A percentile compares a stretch with the other conserved stretches of the same genome.
phyloP scores from a whole-genome alignment of 2,113 vertebrate species.

The Salvator merianae region DNA sequence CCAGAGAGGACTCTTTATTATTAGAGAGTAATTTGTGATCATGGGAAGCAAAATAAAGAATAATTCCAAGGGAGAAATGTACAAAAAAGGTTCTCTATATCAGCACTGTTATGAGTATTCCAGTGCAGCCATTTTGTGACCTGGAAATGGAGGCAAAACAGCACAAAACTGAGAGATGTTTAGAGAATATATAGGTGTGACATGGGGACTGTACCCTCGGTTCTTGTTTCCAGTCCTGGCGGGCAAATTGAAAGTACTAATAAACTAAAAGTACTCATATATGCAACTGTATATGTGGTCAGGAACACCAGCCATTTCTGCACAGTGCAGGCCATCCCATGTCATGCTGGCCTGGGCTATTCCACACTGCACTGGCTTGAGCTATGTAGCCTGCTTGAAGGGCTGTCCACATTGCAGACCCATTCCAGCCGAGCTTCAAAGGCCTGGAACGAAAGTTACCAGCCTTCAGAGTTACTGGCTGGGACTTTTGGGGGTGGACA shows the following conservation, averaged over 20 bases:
- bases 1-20: not conserved
- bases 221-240: not conserved
- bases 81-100: not conserved
- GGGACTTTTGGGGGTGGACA: no score
- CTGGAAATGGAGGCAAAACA: not conserved
- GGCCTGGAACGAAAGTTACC: no score
- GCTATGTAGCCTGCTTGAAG: no score
- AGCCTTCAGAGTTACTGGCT: no score
- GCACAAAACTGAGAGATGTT: not conserved
- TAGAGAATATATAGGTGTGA: not conserved
- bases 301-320: no score
- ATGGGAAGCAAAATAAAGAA: not conserved
- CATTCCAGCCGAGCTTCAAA: no score
- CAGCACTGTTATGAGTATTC: not conserved
- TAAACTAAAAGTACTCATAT: not conserved
- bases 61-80: not conserved
- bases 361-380: no score
- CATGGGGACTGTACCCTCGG: no score
- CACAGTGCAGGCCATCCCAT: no score
- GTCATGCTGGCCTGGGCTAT: no score
- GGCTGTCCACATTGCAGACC: no score
- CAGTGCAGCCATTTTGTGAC: not conserved
- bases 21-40: slow-evolving; percentile 27
- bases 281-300: not conserved
- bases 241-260: not conserved